Conservation (phyloP, 2,113 vertebrate genomes). For the Corythornis madagascariensis region DNA sequence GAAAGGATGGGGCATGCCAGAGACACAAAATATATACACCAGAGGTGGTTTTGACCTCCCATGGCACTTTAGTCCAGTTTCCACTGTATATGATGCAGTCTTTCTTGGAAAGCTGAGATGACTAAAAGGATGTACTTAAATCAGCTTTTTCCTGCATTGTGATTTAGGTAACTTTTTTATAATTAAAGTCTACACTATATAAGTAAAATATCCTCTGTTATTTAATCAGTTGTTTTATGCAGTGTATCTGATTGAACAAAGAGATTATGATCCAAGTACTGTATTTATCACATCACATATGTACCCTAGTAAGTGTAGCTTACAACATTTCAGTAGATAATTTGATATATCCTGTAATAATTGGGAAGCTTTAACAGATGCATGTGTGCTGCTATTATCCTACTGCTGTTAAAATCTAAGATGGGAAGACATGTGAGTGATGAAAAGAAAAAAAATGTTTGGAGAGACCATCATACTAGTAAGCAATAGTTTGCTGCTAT, state of each 20-base stretch:
- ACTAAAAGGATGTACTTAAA: not conserved
- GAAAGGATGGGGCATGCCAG: not conserved
- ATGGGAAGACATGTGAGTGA: constrained; percentile 19
- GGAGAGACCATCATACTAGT: constrained; percentile 31
- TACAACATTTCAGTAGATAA: constrained; percentile 50
- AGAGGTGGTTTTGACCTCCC: not conserved
- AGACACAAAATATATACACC: not conserved
- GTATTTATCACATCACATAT: constrained; percentile 39
- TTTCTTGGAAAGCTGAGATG: not conserved
- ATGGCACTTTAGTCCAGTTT: not conserved
- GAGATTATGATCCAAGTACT: constrained; percentile 37
- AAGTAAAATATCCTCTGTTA: constrained; percentile 44
- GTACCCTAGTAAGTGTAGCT: constrained; percentile 51
- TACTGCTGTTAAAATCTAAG: constrained; percentile 48
- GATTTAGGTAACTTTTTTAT: constrained; percentile 48
- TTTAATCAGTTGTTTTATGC: constrained; percentile 60
- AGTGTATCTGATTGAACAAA: constrained; percentile 58
- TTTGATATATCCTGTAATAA: constrained; percentile 53
- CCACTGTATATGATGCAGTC: not conserved
- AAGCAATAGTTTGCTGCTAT: constrained; percentile 56
- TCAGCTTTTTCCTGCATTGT: constrained; percentile 49
- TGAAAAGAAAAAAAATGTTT: constrained; percentile 24
- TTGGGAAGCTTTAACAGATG: constrained; percentile 61
- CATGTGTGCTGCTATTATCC: constrained; percentile 54
- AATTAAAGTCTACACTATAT: constrained; percentile 1